A percentile compares a stretch with the other conserved stretches of the same genome.
phyloP scores from a whole-genome alignment of 2,113 vertebrate species.

The Todiramphus saurophagus region DNA sequence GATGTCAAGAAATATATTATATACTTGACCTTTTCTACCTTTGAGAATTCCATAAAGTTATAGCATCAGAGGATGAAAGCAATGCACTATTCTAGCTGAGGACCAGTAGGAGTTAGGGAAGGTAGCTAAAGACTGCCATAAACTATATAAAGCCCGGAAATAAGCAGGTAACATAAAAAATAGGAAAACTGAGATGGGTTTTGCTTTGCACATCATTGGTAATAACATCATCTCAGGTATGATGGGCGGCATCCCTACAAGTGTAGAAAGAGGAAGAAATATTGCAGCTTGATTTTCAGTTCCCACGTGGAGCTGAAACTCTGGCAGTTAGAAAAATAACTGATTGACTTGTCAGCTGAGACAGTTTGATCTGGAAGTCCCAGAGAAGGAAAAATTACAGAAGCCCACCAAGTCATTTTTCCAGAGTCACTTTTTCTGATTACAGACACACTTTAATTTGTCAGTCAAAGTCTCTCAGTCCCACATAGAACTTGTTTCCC shows the following conservation, averaged over 20 bases:
- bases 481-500: constrained; percentile 49
- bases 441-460: constrained; percentile 6
- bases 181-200: background rate
- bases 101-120: background rate
- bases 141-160: rapidly evolving
- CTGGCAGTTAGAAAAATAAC: background rate
- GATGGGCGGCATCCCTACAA: background rate
- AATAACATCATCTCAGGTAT: rapidly evolving
- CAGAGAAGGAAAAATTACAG: background rate
- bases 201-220: background rate
- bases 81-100: background rate
- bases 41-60: background rate
- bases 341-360: constrained; percentile 9
- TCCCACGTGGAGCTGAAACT: background rate
- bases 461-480: constrained; percentile 27
- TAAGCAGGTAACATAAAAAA: background rate
- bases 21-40: background rate
- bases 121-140: background rate
- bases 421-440: constrained; percentile 18
- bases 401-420: constrained; percentile 17
- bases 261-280: background rate
- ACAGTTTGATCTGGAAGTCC: background rate
- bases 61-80: background rate
- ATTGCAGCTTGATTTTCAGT: background rate
- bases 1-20: background rate